phyloP scores from a whole-genome alignment of 92 coral and sea anemone genomes.

The Blastomussa wellsi region DNA sequence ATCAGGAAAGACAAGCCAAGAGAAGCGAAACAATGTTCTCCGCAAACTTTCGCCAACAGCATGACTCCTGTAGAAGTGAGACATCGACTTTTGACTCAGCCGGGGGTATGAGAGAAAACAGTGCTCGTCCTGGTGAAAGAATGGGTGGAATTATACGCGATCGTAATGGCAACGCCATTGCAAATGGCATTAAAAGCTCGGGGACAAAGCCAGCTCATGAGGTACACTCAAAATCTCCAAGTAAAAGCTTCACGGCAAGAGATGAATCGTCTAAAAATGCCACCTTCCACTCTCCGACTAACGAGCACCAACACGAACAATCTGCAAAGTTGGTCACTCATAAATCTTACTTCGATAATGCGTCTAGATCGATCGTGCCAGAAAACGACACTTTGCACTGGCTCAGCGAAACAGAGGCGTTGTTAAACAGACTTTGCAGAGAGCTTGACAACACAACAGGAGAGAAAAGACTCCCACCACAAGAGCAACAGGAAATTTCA shows the following conservation, averaged over 20 bases:
- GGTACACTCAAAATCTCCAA: background rate
- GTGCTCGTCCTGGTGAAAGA: background rate
- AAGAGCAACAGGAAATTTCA: background rate
- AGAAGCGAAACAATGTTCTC: conserved; percentile 16
- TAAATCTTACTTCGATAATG: conserved; percentile 4
- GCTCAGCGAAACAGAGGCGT: conserved; percentile 37
- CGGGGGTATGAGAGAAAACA: conserved; percentile 11
- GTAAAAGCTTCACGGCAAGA: background rate
- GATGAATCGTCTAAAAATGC: background rate
- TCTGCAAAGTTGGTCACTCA: background rate
- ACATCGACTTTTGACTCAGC: background rate
- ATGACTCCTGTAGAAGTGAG: conserved; percentile 1
- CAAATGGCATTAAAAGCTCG: conserved; percentile 16
- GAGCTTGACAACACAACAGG: conserved; percentile 23
- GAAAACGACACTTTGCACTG: conserved; percentile 13
- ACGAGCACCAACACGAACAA: background rate
- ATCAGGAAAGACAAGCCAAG: conserved; percentile 7
- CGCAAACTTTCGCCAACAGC: background rate
- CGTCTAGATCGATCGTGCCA: background rate
- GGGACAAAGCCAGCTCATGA: background rate
- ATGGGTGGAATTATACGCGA: background rate
- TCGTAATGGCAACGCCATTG: background rate
- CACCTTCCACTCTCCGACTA: background rate
- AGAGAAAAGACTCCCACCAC: background rate
- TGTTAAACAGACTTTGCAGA: conserved; percentile 16